phyloP scores from a whole-genome alignment of 2,113 vertebrate species.

The Psammodynastes pulverulentus region DNA sequence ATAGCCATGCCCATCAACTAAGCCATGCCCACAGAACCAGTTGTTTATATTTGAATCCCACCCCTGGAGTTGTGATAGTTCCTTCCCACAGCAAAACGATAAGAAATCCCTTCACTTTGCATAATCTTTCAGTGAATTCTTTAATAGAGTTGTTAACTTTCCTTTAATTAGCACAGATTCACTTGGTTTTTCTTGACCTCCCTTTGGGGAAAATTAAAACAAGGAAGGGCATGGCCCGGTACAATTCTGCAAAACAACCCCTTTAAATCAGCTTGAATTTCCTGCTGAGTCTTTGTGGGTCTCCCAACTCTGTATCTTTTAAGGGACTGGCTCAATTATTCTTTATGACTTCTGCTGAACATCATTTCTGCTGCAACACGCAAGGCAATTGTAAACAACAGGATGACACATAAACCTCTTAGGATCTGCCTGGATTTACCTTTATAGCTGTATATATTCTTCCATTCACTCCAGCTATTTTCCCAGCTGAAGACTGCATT shows the following conservation, averaged over 20 bases:
- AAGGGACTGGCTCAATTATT: background rate
- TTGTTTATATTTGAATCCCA: too few species aligned
- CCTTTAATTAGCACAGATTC: background rate
- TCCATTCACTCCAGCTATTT: background rate
- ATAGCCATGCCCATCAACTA: too few species aligned
- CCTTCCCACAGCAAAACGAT: background rate
- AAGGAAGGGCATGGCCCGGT: background rate
- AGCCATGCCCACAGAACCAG: too few species aligned
- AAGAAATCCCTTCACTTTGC: background rate
- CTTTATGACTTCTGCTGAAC: background rate
- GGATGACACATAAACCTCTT: background rate
- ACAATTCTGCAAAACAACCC: background rate
- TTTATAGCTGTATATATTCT: background rate
- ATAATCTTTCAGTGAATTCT: background rate
- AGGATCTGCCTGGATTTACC: background rate
- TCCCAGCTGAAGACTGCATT: background rate
- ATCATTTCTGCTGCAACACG: background rate
- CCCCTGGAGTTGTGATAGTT: too few species aligned
- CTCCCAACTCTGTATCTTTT: background rate
- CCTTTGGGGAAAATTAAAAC: slow-evolving; percentile 9
- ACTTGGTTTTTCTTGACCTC: background rate
- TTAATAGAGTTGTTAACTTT: slow-evolving; percentile 1
- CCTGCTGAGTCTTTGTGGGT: background rate
- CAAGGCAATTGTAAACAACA: slow-evolving; percentile 5
- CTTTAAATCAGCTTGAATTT: slow-evolving; percentile 9